A percentile compares a stretch with the other conserved stretches of the same genome.
Evolutionary conservation across 2,888 invertebrate genomes (phyloP).

Genomic region (Cheilosia vernalis): DNA sequence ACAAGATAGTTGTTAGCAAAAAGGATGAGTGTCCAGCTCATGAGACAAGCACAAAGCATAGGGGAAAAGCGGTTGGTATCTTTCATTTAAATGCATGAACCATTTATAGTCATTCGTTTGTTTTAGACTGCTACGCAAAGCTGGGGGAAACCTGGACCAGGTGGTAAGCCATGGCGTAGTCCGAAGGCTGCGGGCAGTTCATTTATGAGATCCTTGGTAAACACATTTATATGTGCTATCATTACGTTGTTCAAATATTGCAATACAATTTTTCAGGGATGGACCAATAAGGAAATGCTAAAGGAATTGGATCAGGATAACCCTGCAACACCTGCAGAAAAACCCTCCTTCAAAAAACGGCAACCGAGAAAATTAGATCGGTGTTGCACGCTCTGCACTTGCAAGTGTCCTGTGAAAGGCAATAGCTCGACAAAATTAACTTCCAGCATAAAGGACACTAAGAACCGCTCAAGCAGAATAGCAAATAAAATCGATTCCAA

Average conservation of each 20-base stretch:
- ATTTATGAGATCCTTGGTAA: constrained; percentile 91
- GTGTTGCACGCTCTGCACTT: constrained; percentile 81
- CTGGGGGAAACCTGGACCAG: constrained; percentile 83
- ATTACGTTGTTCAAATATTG: constrained; percentile 58
- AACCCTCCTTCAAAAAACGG: constrained; percentile 80
- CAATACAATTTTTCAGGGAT: constrained; percentile 78
- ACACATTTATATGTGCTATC: constrained; percentile 68
- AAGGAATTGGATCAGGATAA: constrained; percentile 83
- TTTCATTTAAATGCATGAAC: constrained; percentile 18
- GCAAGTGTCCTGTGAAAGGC: constrained; percentile 79
- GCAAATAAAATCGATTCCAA: constrained; percentile 65
- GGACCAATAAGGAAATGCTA: constrained; percentile 83
- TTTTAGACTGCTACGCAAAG: constrained; percentile 79
- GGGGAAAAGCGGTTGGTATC: constrained; percentile 78
- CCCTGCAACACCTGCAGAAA: constrained; percentile 81
- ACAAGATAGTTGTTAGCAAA: constrained; percentile 83
- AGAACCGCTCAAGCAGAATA: constrained; percentile 16
- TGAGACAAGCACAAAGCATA: constrained; percentile 38
- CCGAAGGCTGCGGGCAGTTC: constrained; percentile 88
- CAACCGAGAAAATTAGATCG: constrained; percentile 78
- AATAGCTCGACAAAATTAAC: constrained; percentile 76
- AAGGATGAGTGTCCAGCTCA: constrained; percentile 78
- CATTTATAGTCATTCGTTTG: constrained; percentile 50
- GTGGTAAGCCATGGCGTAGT: constrained; percentile 90
- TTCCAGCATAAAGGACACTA: constrained; percentile 29